Conservation (phyloP, 1,140 invertebrate genomes). For the Drosophila littoralis region DNA sequence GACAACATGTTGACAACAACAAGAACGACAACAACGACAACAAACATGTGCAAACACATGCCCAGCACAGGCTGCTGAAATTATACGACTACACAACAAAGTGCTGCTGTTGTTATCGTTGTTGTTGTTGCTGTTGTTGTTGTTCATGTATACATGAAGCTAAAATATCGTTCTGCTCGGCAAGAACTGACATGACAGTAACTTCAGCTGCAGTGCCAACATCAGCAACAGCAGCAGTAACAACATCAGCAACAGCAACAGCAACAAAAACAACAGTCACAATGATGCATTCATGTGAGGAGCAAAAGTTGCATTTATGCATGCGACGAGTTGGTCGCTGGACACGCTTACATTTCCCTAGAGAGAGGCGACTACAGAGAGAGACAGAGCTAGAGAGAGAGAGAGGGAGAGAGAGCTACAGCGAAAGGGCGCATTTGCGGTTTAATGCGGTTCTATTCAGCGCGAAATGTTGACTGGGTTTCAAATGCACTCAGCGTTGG, state of each 20-base stretch:
- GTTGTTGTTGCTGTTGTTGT: slow-evolving; percentile 30
- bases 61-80: slow-evolving; percentile 48
- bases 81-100: slow-evolving; percentile 56
- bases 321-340: slow-evolving; percentile 18
- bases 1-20: slow-evolving; percentile 77
- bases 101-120: slow-evolving; percentile 20
- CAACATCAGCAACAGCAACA: slow-evolving; percentile 20
- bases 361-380: neutral
- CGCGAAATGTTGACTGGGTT: slow-evolving; percentile 1
- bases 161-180: slow-evolving; percentile 67
- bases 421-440: neutral
- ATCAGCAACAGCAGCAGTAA: slow-evolving; percentile 12
- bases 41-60: slow-evolving; percentile 57
- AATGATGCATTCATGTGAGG: slow-evolving; percentile 11
- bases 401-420: neutral
- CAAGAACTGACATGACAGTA: slow-evolving; percentile 71
- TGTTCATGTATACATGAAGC: slow-evolving; percentile 44
- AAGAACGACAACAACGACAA: slow-evolving; percentile 60
- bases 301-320: slow-evolving; percentile 23
- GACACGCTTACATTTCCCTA: slow-evolving; percentile 15
- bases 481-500: neutral
- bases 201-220: slow-evolving; percentile 62
- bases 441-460: slow-evolving; percentile 23
- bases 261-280: slow-evolving; percentile 44
- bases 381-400: neutral